A percentile compares a stretch with the other conserved stretches of the same genome.
Conservation (phyloP, 2,113 vertebrate species). For the Bos indicus region DNA sequence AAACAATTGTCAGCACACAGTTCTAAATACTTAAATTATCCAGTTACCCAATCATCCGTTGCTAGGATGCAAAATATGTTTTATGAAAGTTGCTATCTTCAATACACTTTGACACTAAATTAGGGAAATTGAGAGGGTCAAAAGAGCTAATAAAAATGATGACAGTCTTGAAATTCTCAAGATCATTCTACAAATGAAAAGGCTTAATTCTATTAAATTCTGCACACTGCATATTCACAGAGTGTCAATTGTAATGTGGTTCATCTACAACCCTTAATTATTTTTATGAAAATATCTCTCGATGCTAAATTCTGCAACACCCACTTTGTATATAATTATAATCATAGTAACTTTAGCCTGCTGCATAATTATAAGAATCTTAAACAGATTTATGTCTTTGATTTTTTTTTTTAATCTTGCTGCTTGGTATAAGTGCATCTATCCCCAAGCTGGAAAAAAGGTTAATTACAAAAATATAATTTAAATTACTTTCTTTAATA, state of each 20-base stretch:
- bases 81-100: slow-evolving; percentile 36
- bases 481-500: slow-evolving; percentile 63
- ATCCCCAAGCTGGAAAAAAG: slow-evolving; percentile 61
- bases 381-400: slow-evolving; percentile 72
- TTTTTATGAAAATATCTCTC: slow-evolving; percentile 73
- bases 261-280: slow-evolving; percentile 72
- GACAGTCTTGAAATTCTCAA: slow-evolving; percentile 38
- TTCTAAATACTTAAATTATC: slow-evolving; percentile 53
- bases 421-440: slow-evolving; percentile 67
- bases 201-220: slow-evolving; percentile 50
- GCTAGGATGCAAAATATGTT: slow-evolving; percentile 28
- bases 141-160: slow-evolving; percentile 18
- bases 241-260: slow-evolving; percentile 55
- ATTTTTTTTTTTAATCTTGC: slow-evolving; percentile 57
- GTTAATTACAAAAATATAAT: slow-evolving; percentile 73
- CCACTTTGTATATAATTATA: slow-evolving; percentile 78
- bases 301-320: slow-evolving; percentile 74
- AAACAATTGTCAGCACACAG: background rate
- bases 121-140: slow-evolving; percentile 50
- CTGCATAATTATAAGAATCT: slow-evolving; percentile 74
- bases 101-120: background rate
- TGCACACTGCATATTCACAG: slow-evolving; percentile 12
- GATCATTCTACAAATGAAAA: slow-evolving; percentile 66
- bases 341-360: slow-evolving; percentile 73
- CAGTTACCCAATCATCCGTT: slow-evolving; percentile 9